phyloP scores from a whole-genome alignment of 2,888 invertebrate species.

The Thereva unica region DNA sequence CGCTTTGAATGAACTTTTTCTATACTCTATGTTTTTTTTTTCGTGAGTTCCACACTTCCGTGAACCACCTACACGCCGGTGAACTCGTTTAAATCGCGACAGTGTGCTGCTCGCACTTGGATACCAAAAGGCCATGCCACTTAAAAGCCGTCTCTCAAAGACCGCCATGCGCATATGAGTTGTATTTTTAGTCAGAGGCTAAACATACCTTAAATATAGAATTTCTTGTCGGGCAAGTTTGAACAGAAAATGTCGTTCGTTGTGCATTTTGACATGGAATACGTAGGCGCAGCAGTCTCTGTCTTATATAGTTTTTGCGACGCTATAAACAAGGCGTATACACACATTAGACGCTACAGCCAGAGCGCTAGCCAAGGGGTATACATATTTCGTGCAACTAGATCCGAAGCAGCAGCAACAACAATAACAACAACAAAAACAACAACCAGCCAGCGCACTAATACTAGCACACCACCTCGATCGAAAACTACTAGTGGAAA shows the following conservation, averaged over 20 bases:
- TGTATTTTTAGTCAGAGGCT: constrained; percentile 38
- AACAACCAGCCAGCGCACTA: too few species aligned
- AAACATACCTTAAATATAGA: constrained; percentile 43
- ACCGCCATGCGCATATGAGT: constrained; percentile 7
- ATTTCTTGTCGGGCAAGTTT: constrained; percentile 46
- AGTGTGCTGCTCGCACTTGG: too few species aligned
- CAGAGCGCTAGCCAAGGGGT: too few species aligned
- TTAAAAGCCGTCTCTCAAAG: not conserved
- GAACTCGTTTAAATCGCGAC: constrained; percentile 30
- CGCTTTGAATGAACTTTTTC: constrained; percentile 30
- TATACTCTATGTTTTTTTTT: not conserved
- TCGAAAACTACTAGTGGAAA: not conserved
- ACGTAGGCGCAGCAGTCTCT: constrained; percentile 45
- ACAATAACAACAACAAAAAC: too few species aligned
- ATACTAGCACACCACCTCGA: not conserved
- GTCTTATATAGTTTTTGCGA: constrained; percentile 10
- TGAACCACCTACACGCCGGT: constrained; percentile 29
- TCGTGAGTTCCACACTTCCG: constrained; percentile 21
- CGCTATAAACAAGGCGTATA: too few species aligned
- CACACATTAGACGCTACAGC: too few species aligned
- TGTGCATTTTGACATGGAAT: constrained; percentile 43
- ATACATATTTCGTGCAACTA: not conserved
- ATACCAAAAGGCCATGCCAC: too few species aligned
- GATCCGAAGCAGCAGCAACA: not conserved
- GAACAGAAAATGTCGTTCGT: constrained; percentile 44